Percentiles rank a stretch among this genome's conserved stretches.
These are phyloP conservation scores for Pseudomugil gertrudae DNA, from an alignment of 2,797 vertebrate species.

Conservation along the genomic window DNA sequence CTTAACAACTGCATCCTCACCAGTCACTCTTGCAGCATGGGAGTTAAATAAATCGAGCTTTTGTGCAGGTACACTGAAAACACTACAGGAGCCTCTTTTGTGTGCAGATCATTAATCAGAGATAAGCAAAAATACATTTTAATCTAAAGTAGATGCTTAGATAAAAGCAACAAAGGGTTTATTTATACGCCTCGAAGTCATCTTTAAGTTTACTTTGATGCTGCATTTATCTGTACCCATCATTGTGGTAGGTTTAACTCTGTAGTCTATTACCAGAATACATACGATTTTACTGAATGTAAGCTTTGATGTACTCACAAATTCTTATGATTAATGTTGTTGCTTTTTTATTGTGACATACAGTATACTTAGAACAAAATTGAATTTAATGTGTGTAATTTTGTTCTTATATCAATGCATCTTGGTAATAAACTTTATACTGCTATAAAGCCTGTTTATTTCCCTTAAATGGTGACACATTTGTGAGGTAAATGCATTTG, in stretches of 20 bases:
- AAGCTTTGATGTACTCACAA: neutral
- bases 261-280: neutral
- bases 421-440: neutral
- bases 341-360: neutral
- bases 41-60: constrained; percentile 2
- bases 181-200: neutral
- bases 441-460: neutral
- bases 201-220: neutral
- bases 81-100: constrained; percentile 3
- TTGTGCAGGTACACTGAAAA: constrained; percentile 7
- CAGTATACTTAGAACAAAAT: neutral
- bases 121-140: neutral
- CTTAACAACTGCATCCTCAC: constrained; percentile 4
- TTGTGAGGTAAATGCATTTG: no score
- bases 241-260: neutral
- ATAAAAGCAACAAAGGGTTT: neutral
- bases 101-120: constrained; percentile 9
- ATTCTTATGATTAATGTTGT: neutral
- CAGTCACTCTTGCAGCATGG: constrained; percentile 3
- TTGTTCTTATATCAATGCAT: neutral
- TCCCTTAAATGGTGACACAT: no score
- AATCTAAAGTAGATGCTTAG: constrained; percentile 2
- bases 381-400: neutral
- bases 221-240: neutral
- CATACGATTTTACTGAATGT: neutral